Base-by-base conservation (phyloP, 2,888 invertebrate species). In the Lottia scabra region DNA sequence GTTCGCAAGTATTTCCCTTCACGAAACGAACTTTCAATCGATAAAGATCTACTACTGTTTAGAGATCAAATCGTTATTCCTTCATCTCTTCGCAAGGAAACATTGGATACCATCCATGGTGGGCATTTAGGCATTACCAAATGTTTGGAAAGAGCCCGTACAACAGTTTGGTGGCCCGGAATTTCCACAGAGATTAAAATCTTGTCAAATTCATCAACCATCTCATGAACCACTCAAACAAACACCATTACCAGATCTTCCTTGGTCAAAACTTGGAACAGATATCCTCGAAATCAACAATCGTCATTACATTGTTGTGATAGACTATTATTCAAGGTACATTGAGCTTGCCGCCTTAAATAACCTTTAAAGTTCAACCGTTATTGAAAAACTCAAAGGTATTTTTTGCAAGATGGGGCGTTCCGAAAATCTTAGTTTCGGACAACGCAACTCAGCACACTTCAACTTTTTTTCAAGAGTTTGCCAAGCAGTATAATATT, bases 11-110 rank as follows among this genome's bases (percentile, higher is more conserved):
- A 73, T 62, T 78, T 72, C 30, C n/a, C 48, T 4, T 46, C 65
- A 8, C 56, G 70, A 2, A 66, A n/a, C 56, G 69, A 77, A 64
- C 65, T 74, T 0, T 78, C 70, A 1, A 68, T 67, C n/a, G 19
- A 30, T 13, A 45, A 75, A 27, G 76, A 73, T n/a, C 44, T 80
- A 44, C 66, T n/a, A 0, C 12, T 64, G 48, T 48, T 48, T 19
- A n/a, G 56, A 19, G 23, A 56, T n/a, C 56, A 19, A 19, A n/a
- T 56, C 56, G 19, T 56, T 19, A 56, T 56, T n/a, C 8, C 38
- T 38, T 38, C 38, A 38, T 38, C 38, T 10, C 5, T 67, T n/a
- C 46, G 13, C 4, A 26, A n/a, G 23, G 38, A 38, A 1, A 38
- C 8, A 8, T 38, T 38, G 38, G 10, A 38, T 8, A 38, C 38